Base-by-base conservation (phyloP, 2,797 vertebrate genomes). In the Diplodus puntazzo region DNA sequence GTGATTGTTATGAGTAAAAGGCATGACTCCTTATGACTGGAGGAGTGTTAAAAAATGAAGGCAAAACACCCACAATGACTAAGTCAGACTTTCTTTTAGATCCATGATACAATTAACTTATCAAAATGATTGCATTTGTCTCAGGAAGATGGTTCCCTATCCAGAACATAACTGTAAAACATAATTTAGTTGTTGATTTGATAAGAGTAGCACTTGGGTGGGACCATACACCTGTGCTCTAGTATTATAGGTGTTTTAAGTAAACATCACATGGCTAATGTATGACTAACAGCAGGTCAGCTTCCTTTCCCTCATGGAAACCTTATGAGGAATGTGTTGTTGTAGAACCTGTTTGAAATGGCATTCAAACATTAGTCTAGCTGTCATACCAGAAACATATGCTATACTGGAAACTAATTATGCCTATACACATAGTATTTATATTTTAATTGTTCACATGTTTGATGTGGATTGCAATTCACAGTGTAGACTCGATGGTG, bases 301-400 rank as follows among this genome's bases (percentile, higher is more conserved):
- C 50, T 82, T 65, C 67, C 30, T 43, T 61, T 71, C 45, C 27
- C 17, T 59, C 30, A 45, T 80, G 43, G 30, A 79, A 83, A 65
- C 25, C n/a, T 42, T 69, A 9, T 69, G 43, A 81, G 53, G 77
- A 84, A 86, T 84, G 72, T 75, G 25, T 11, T 52, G 60, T 75
- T 69, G 81, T 80, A 53, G 45, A 90, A 88, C 91, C 74, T 11
- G 89, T 93, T 93, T 88, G 82, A 88, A 91, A 89, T 75, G 57
- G 16, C 67, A 63, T 20, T 20, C 53, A 58, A 10, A 34, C 57
- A 73, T 25, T 43, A 9, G 21, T 73, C 34, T 73, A 14, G 43
- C 42, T 83, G 23, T 49, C 53, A 39, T 17, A 43, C 17, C 43
- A 17, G 55, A 18, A 50, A 20, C 30, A 27, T 42, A 18, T 64